A percentile compares a stretch with the other conserved stretches of the same genome.
Conservation (phyloP, 2,888 invertebrate genomes). For the Pandemis cinnamomeana region DNA sequence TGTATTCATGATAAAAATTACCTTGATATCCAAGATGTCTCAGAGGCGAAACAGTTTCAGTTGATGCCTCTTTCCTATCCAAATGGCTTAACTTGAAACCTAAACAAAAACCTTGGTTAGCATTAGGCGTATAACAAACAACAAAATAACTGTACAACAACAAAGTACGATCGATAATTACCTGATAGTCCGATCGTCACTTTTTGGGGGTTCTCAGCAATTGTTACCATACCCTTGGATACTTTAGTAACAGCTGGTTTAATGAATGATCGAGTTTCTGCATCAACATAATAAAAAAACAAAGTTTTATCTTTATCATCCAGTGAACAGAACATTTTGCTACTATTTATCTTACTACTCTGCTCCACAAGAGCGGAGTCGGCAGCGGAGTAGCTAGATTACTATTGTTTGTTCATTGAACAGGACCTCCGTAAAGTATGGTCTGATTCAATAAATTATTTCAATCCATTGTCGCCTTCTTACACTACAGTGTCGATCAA, state of each 20-base stretch:
- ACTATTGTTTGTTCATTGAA: no score
- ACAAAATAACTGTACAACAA: background rate
- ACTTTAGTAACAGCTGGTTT: background rate
- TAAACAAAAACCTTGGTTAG: background rate
- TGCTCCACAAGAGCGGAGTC: no score
- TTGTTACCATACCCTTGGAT: background rate
- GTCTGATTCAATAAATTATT: no score
- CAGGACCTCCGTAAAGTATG: no score
- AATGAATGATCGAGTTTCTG: background rate
- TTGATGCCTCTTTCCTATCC: background rate
- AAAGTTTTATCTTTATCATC: no score
- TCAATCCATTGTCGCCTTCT: no score
- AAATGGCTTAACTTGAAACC: background rate
- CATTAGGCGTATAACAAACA: background rate
- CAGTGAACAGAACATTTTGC: no score
- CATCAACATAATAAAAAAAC: background rate
- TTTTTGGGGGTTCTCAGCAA: background rate
- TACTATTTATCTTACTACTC: no score
- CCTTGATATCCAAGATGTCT: background rate
- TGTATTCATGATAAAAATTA: background rate
- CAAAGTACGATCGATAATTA: background rate
- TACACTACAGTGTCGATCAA: no score
- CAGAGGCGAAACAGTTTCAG: background rate
- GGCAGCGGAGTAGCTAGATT: no score
- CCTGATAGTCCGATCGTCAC: background rate